Evolutionary conservation across 2,797 vertebrate genomes (phyloP).

Genomic region (Micromesistius poutassou): DNA sequence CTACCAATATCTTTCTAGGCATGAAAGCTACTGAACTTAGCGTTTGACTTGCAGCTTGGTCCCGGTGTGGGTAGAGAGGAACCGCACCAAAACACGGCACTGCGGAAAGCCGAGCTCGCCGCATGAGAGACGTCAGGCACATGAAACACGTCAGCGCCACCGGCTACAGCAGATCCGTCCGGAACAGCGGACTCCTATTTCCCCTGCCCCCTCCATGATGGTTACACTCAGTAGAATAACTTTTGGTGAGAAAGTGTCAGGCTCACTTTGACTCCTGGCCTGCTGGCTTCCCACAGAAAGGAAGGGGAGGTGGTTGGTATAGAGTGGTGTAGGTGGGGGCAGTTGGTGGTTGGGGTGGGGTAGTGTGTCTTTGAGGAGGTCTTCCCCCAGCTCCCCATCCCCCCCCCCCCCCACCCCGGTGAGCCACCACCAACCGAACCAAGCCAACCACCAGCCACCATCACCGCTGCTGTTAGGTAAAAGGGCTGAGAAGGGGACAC

Average conservation of each 20-base stretch:
- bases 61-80: constrained; percentile 31
- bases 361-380: constrained; percentile 54
- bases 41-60: constrained; percentile 60
- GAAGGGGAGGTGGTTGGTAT: neutral
- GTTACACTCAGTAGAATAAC: constrained; percentile 59
- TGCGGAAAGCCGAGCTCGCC: constrained; percentile 59
- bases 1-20: constrained; percentile 66
- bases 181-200: constrained; percentile 64
- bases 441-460: neutral
- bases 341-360: neutral
- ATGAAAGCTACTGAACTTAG: constrained; percentile 59
- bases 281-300: constrained; percentile 45
- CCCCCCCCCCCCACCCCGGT: too few relatives aligned
- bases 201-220: constrained; percentile 53
- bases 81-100: constrained; percentile 64
- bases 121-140: constrained; percentile 49
- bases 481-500: constrained; percentile 17
- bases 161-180: constrained; percentile 55
- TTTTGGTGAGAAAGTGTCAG: constrained; percentile 69
- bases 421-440: constrained; percentile 1
- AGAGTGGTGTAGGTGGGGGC: neutral
- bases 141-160: constrained; percentile 60
- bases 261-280: constrained; percentile 54
- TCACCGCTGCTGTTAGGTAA: constrained; percentile 11
- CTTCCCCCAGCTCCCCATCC: constrained; percentile 36